These are phyloP conservation scores for Heliocidaris tuberculata DNA, from an alignment of 35 echinoderm and acorn worm genomes.

Conservation along the genomic window DNA sequence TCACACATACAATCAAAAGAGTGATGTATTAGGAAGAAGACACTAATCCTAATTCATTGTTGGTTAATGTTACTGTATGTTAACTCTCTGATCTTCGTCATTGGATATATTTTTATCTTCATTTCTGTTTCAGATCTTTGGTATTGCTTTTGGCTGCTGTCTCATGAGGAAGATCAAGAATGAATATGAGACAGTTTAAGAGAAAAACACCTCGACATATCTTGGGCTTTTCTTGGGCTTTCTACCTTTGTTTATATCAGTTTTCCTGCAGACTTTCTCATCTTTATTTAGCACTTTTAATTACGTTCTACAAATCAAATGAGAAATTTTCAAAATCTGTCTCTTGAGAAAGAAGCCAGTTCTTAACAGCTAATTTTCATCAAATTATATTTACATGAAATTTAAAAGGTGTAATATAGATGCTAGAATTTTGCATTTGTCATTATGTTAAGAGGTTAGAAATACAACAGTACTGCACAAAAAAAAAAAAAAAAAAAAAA, in stretches of 20 bases:
- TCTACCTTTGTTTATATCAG: background rate
- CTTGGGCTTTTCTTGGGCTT: background rate
- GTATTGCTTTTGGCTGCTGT: conserved; percentile 86
- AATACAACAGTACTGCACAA: background rate
- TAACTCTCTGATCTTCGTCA: background rate
- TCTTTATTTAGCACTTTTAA: background rate
- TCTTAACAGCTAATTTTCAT: background rate
- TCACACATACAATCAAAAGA: no score
- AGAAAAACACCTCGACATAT: background rate
- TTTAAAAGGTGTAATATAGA: background rate
- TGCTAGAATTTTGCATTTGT: background rate
- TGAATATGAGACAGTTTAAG: conserved; percentile 93
- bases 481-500: no score
- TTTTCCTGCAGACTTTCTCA: background rate
- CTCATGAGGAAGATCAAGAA: conserved; percentile 85
- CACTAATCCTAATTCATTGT: no score
- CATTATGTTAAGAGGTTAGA: background rate
- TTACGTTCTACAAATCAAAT: no score
- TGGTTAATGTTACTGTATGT: background rate
- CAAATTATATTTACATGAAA: background rate
- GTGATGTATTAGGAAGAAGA: no score
- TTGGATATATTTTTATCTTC: conserved; percentile 15
- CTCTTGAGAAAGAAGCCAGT: no score
- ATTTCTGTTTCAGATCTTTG: conserved; percentile 73
- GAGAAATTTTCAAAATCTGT: no score